Evolutionary conservation across 2,113 vertebrate species (phyloP).

Genomic region (Pelobates fuscus): DNA sequence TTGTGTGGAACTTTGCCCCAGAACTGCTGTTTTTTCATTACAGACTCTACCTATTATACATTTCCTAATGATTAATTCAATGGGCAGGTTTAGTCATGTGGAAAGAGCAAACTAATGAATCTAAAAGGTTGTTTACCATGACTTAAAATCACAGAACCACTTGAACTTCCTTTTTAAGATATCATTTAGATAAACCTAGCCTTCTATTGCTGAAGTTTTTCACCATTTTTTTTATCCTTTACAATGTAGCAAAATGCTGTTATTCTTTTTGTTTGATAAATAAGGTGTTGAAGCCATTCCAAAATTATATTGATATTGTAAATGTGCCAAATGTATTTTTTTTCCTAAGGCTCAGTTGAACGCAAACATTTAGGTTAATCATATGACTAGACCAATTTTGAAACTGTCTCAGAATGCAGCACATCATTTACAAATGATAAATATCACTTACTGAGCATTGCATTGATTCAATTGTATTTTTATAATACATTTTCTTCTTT

Average conservation of each 20-base stretch:
- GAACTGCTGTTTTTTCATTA: no score
- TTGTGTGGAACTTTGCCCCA: no score
- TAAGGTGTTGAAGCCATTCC: conserved; percentile 38
- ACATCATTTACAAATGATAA: conserved; percentile 37
- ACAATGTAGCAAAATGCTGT: conserved; percentile 18
- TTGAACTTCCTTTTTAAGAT: conserved; percentile 22
- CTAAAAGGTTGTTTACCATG: conserved; percentile 21
- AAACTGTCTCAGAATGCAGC: background rate
- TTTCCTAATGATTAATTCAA: background rate
- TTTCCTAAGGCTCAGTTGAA: conserved; percentile 20
- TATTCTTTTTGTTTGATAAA: conserved; percentile 29
- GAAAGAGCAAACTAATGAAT: conserved; percentile 17
- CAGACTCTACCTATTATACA: no score
- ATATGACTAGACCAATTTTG: conserved; percentile 32
- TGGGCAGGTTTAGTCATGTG: background rate
- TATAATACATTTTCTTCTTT: conserved; percentile 25
- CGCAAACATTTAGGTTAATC: conserved; percentile 45
- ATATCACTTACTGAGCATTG: conserved; percentile 31
- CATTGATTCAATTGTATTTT: conserved; percentile 25
- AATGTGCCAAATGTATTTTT: conserved; percentile 21
- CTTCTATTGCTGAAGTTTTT: conserved; percentile 14
- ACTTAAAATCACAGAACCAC: background rate
- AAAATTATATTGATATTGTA: conserved; percentile 40
- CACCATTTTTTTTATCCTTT: conserved; percentile 25
- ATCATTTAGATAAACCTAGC: conserved; percentile 20